These are phyloP conservation scores for Leiothrix lutea DNA, from an alignment of 2,113 vertebrate genomes.

Conservation along the genomic window DNA sequence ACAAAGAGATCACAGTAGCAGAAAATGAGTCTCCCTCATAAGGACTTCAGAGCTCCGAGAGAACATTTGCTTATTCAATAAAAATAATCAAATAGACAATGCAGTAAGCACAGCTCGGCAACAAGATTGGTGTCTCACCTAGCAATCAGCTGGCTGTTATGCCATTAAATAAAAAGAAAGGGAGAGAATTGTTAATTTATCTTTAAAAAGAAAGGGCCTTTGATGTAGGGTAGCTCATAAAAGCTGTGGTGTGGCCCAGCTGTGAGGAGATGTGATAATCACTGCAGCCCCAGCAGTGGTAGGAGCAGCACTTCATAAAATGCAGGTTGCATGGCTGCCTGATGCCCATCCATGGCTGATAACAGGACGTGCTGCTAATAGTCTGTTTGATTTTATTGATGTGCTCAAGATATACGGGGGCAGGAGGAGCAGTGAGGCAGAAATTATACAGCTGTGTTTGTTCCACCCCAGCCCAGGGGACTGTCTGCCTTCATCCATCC, in stretches of 20 bases:
- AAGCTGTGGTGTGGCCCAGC: neutral
- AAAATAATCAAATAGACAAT: conserved; percentile 50
- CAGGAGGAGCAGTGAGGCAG: conserved; percentile 6
- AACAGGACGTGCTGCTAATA: neutral
- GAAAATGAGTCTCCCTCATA: conserved; percentile 48
- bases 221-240: conserved; percentile 29
- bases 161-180: neutral
- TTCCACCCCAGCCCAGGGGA: neutral
- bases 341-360: neutral
- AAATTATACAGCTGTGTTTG: neutral
- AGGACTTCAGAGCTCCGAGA: conserved; percentile 9
- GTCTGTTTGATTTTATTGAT: conserved; percentile 48
- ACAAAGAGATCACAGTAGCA: conserved; percentile 55
- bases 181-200: neutral
- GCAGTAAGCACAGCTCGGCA: neutral
- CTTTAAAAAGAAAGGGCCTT: conserved; percentile 10
- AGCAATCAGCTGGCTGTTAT: conserved; percentile 14
- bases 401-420: neutral
- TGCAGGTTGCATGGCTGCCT: conserved; percentile 26
- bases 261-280: conserved; percentile 22
- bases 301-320: neutral
- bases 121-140: conserved; percentile 30
- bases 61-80: conserved; percentile 33
- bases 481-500: fast-evolving
- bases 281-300: neutral